Evolutionary conservation across 2,888 invertebrate species (phyloP).

Genomic region (Eupelmus urozonus): DNA sequence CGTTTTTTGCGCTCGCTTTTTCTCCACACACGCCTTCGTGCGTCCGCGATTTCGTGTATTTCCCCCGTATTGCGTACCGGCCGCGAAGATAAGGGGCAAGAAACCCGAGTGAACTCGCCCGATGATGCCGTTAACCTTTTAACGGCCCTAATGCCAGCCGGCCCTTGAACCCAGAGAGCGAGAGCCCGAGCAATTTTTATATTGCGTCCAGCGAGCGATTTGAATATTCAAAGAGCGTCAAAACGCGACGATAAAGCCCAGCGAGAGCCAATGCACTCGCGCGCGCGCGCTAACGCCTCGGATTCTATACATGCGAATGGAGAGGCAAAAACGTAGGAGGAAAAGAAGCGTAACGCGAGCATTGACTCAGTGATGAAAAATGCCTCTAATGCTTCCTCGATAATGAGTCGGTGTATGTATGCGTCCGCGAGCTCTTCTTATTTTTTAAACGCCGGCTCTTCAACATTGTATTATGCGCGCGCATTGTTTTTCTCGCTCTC

Average conservation of each 20-base stretch:
- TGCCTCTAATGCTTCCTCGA: slow-evolving; percentile 10
- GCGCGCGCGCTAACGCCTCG: not conserved
- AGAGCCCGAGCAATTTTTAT: no score
- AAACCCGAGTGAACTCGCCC: slow-evolving; percentile 56
- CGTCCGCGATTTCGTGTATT: not conserved
- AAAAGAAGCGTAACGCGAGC: slow-evolving; percentile 10
- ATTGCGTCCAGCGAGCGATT: slow-evolving; percentile 18
- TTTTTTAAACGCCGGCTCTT: no score
- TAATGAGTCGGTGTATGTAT: not conserved
- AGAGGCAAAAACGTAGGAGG: slow-evolving; percentile 1
- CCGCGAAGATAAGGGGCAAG: slow-evolving; percentile 51
- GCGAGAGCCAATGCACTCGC: slow-evolving; percentile 8
- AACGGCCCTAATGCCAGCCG: slow-evolving; percentile 37
- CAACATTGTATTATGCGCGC: no score
- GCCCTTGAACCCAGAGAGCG: slow-evolving; percentile 31
- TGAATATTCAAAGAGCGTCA: slow-evolving; percentile 23
- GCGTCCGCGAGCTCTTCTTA: not conserved
- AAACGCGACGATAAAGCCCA: slow-evolving; percentile 25
- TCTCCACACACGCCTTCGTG: not conserved
- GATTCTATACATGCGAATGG: slow-evolving; percentile 10
- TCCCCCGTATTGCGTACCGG: slow-evolving; percentile 33
- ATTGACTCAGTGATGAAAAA: slow-evolving; percentile 37
- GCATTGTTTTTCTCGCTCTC: not conserved
- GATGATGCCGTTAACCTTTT: slow-evolving; percentile 48
- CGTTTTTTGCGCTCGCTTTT: not conserved